These are phyloP conservation scores for Amblyornis subalaris DNA, from an alignment of 2,113 vertebrate species.

Conservation along the genomic window DNA sequence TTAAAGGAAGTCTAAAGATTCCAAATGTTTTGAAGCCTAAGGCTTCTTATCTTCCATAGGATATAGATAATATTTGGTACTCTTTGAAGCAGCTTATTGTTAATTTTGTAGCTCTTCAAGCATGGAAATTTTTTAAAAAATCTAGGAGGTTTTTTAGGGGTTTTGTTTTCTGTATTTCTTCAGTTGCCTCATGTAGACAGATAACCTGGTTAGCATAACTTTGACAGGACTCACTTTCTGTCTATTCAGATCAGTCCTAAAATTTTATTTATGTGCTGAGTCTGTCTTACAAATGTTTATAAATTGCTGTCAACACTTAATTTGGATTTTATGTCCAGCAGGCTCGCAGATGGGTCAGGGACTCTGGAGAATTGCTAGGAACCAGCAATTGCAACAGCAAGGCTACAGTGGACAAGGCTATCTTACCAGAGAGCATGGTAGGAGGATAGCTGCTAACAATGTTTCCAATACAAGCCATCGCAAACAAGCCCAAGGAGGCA, in stretches of 20 bases:
- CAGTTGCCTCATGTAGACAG: not conserved
- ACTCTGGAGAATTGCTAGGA: slow-evolving; percentile 95
- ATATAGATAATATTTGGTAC: not conserved
- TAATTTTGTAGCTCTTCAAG: not conserved
- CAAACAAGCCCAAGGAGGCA: slow-evolving; percentile 81
- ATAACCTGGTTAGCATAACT: not conserved
- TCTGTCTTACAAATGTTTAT: not conserved
- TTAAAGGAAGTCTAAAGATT: not conserved
- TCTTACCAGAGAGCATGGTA: slow-evolving; percentile 72
- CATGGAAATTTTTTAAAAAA: not conserved
- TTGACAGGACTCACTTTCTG: not conserved
- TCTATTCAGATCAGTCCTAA: not conserved
- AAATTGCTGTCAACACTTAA: not conserved
- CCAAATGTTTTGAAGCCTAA: not conserved
- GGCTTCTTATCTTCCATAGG: not conserved
- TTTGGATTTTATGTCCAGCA: slow-evolving; percentile 54
- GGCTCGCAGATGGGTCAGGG: slow-evolving; percentile 95
- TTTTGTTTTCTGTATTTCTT: not conserved
- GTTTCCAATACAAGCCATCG: slow-evolving; percentile 63
- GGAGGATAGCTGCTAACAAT: slow-evolving; percentile 69
- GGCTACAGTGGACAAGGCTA: slow-evolving; percentile 79
- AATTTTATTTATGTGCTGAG: not conserved
- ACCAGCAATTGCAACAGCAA: slow-evolving; percentile 91
- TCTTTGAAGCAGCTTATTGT: not conserved
- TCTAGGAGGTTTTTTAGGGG: fast-evolving